Percentiles rank a stretch among this genome's conserved stretches.
phyloP scores from a whole-genome alignment of 2,113 vertebrate species.

The Lepisosteus oculatus region DNA sequence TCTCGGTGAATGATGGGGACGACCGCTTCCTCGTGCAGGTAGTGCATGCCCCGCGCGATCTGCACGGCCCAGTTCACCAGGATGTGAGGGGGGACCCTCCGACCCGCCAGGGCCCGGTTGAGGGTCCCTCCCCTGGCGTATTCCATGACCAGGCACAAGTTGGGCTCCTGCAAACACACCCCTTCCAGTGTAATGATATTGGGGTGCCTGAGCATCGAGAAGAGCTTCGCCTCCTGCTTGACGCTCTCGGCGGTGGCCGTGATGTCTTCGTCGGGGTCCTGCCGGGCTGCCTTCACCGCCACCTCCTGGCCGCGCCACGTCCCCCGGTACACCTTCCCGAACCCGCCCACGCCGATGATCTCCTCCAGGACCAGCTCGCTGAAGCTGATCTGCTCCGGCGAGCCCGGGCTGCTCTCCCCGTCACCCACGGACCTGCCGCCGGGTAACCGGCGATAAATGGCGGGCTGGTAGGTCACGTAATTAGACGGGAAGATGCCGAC shows the following conservation, averaged over 20 bases:
- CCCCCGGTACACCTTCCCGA: conserved; percentile 90
- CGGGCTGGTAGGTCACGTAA: conserved; percentile 75
- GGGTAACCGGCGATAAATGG: conserved; percentile 53
- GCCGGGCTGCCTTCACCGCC: conserved; percentile 88
- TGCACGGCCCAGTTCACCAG: conserved; percentile 94
- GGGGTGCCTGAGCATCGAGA: conserved; percentile 85
- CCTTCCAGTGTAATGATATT: conserved; percentile 88
- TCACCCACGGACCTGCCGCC: conserved; percentile 41
- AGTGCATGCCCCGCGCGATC: conserved; percentile 90
- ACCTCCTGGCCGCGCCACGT: conserved; percentile 86
- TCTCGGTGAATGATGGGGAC: conserved; percentile 90
- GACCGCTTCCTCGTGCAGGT: conserved; percentile 87
- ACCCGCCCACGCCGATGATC: conserved; percentile 90
- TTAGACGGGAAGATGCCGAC: conserved; percentile 84
- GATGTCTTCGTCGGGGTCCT: conserved; percentile 90
- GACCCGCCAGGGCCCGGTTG: conserved; percentile 78
- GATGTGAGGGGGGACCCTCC: conserved; percentile 85
- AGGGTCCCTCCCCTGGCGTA: conserved; percentile 88
- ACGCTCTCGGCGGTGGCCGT: conserved; percentile 83
- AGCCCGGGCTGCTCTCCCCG: conserved; percentile 51
- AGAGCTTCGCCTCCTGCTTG: conserved; percentile 84
- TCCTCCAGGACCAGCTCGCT: conserved; percentile 80
- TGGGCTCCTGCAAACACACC: conserved; percentile 85
- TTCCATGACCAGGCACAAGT: conserved; percentile 91
- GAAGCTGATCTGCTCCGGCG: conserved; percentile 78